Percentiles rank a stretch among this genome's conserved stretches.
phyloP scores from a whole-genome alignment of 2,888 invertebrate genomes.

The Caenorhabditis becei region DNA sequence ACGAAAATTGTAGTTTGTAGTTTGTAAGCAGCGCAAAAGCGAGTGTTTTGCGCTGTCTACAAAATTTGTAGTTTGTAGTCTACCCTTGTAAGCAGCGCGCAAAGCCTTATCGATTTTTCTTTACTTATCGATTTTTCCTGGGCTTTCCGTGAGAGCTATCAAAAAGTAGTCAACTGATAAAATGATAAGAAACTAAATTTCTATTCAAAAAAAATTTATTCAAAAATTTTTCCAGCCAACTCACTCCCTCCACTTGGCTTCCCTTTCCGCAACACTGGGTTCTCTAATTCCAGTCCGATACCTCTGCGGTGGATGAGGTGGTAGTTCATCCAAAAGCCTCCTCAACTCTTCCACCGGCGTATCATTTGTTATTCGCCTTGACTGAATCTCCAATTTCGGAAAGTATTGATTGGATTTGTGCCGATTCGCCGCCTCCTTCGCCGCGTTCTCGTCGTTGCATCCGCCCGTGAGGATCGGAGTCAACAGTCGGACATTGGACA shows the following conservation, averaged over 20 bases:
- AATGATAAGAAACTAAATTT: too few relatives aligned
- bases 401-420: slow-evolving; percentile 52
- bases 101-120: too few relatives aligned
- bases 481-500: slow-evolving; percentile 51
- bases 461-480: slow-evolving; percentile 48
- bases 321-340: slow-evolving; percentile 27
- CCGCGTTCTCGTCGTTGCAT: slow-evolving; percentile 60
- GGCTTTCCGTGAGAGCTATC: too few relatives aligned
- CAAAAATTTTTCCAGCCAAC: neutral
- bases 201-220: neutral
- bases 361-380: slow-evolving; percentile 27
- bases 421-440: slow-evolving; percentile 51
- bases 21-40: too few relatives aligned
- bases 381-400: slow-evolving; percentile 51
- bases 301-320: slow-evolving; percentile 46
- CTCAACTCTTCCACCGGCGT: slow-evolving; percentile 33
- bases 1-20: too few relatives aligned
- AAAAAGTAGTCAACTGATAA: too few relatives aligned
- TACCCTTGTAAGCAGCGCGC: too few relatives aligned
- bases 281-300: slow-evolving; percentile 29
- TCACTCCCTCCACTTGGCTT: slow-evolving; percentile 44
- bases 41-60: too few relatives aligned
- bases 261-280: slow-evolving; percentile 35
- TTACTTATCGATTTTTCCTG: too few relatives aligned
- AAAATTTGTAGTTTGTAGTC: too few relatives aligned